Base-by-base conservation (phyloP, 2,888 invertebrate genomes). In the Microctonus hyperodae region DNA sequence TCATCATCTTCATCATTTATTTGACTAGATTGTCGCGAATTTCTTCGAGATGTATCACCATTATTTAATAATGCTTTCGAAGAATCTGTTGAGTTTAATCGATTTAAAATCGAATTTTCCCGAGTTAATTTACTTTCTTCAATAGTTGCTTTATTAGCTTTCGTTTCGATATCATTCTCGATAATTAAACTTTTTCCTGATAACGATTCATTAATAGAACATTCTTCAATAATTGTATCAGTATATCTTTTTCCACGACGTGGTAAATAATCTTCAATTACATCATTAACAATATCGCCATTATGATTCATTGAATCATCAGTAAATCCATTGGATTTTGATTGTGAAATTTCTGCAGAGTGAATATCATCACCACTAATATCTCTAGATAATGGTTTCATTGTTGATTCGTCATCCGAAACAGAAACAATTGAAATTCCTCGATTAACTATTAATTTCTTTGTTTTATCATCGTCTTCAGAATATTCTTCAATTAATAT, bases 391-490 rank as follows among this genome's bases (percentile, higher is more conserved):
- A 88, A 86, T 20, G 86, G 88, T 61, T 87, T 87, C 82, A 86
- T 83, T 51, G 87, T 88, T 71, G 85, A 85, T 25, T 90, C 90
- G 72, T 90, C 90, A 79, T 90, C 90, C 1, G 90, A 89, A 33
- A 89, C 84, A 0, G 90, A 90, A 69, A 88, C 87, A n/a, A 90
- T 90, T 0, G 90, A 90, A n/a, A 90, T 81, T 3, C 88, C 87
- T 72, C 89, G 86, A 74, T 86, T 87, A 0, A 84, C 79, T 6
- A 75, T 72, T 4, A 84, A 79, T 70, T 76, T 85, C 77, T 81
- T 79, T 77, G 83, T 51, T 78, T 85, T 78, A 76, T 86, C 81
- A 74, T 86, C 77, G 84, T 85, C 69, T 80, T 88, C 82, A n/a
- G 83, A 84, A 72, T 74, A 83, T 67, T 84, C 84, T 71, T 84